Conservation (phyloP, 1,140 invertebrate genomes). For the Hormaphis cornu region DNA sequence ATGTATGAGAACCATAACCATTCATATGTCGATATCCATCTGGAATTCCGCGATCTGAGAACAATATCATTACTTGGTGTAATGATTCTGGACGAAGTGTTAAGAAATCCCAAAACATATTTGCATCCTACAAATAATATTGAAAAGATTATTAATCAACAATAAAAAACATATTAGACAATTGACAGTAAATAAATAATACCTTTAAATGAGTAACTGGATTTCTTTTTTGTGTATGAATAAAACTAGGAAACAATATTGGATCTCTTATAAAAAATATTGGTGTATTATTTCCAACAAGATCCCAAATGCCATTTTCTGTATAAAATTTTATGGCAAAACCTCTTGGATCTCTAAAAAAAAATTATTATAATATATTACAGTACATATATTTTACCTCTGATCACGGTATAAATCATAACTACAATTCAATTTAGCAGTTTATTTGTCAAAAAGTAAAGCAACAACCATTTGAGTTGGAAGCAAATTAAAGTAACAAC, state of each 20-base stretch:
- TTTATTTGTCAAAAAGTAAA: no score
- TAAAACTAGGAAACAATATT: slow-evolving; percentile 80
- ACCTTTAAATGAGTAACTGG: slow-evolving; percentile 84
- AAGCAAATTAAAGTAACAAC: no score
- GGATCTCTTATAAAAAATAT: slow-evolving; percentile 94
- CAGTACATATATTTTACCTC: no score
- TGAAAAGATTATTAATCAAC: background rate
- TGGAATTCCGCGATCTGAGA: slow-evolving; percentile 84
- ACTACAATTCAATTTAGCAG: no score
- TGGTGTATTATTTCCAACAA: slow-evolving; percentile 95
- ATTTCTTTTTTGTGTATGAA: slow-evolving; percentile 90
- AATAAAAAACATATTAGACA: background rate
- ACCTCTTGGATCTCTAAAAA: slow-evolving; percentile 73
- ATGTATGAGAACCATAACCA: slow-evolving; percentile 91
- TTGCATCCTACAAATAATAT: slow-evolving; percentile 53
- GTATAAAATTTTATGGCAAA: slow-evolving; percentile 95
- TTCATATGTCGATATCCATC: slow-evolving; percentile 92
- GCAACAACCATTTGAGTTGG: no score
- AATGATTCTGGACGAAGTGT: slow-evolving; percentile 76
- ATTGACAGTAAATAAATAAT: slow-evolving; percentile 2
- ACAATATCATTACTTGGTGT: slow-evolving; percentile 80
- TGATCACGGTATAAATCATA: no score
- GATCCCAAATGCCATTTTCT: slow-evolving; percentile 91
- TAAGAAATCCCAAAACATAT: slow-evolving; percentile 95
- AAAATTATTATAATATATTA: slow-evolving; percentile 2